Percentiles rank a stretch among this genome's conserved stretches.
phyloP scores from a whole-genome alignment of 35 echinoderm and acorn worm genomes.

The Heliocidaris tuberculata region DNA sequence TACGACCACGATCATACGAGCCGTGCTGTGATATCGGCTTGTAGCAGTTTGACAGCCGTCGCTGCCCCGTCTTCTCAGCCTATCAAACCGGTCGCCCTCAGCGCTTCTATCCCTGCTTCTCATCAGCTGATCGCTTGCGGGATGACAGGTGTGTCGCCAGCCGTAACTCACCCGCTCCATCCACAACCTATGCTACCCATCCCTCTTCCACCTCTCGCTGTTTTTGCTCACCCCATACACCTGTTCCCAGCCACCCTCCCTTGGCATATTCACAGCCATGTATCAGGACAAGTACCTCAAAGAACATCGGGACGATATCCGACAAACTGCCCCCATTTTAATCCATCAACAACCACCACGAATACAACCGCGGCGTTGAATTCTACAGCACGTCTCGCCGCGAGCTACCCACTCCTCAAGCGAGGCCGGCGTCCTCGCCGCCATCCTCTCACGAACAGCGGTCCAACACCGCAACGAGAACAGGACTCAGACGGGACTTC shows the following conservation, averaged over 20 bases:
- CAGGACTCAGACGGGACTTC: background rate
- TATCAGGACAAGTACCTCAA: background rate
- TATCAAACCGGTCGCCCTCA: background rate
- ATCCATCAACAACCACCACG: background rate
- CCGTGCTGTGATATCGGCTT: background rate
- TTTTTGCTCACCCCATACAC: constrained; percentile 38
- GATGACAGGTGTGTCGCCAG: background rate
- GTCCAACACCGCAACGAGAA: background rate
- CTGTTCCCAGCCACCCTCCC: constrained; percentile 24
- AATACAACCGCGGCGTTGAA: background rate
- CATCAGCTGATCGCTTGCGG: background rate
- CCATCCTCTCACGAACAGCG: background rate
- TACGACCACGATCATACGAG: background rate
- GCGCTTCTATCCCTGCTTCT: background rate
- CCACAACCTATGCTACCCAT: constrained; percentile 39
- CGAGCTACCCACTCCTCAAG: constrained; percentile 24
- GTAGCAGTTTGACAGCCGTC: background rate
- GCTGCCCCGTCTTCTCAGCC: background rate
- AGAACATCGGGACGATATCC: constrained; percentile 9
- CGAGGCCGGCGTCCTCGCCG: constrained; percentile 47
- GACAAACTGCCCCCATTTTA: background rate
- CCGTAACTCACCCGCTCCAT: constrained; percentile 28
- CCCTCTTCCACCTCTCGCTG: constrained; percentile 55
- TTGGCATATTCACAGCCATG: background rate
- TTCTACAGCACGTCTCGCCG: constrained; percentile 7